Conservation (phyloP, 2,113 vertebrate genomes). For the Chloropsis cyanopogon region DNA sequence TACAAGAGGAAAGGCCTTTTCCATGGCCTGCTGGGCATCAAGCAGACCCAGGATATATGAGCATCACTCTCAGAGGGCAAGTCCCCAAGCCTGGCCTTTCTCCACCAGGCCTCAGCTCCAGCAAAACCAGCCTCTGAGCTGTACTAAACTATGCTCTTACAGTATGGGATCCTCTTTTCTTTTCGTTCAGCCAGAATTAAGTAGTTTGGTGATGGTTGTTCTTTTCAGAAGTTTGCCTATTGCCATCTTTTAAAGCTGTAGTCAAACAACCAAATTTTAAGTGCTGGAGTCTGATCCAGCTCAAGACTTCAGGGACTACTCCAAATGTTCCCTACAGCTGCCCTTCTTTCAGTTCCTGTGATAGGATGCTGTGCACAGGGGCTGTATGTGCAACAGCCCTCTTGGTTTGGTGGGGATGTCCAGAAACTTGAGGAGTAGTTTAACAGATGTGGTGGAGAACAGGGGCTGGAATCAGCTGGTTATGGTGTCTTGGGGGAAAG, state of each 20-base stretch:
- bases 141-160: not conserved
- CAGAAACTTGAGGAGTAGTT: not conserved
- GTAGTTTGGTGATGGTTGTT: not conserved
- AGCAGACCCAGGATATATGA: not conserved
- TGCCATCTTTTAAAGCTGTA: not conserved
- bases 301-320: not conserved
- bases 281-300: not conserved
- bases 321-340: not conserved
- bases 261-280: not conserved
- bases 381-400: not conserved
- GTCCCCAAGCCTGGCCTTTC: not conserved
- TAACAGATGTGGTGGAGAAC: not conserved
- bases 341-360: not conserved
- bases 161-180: not conserved
- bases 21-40: not conserved
- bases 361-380: not conserved
- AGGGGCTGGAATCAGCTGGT: not conserved
- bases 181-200: not conserved
- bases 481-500: not conserved
- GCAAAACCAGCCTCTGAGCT: not conserved
- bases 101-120: not conserved
- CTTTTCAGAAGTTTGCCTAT: not conserved
- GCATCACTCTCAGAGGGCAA: not conserved
- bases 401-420: not conserved
- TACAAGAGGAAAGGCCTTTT: not conserved